phyloP scores from a whole-genome alignment of 2,888 invertebrate species.

The Luperina testacea region DNA sequence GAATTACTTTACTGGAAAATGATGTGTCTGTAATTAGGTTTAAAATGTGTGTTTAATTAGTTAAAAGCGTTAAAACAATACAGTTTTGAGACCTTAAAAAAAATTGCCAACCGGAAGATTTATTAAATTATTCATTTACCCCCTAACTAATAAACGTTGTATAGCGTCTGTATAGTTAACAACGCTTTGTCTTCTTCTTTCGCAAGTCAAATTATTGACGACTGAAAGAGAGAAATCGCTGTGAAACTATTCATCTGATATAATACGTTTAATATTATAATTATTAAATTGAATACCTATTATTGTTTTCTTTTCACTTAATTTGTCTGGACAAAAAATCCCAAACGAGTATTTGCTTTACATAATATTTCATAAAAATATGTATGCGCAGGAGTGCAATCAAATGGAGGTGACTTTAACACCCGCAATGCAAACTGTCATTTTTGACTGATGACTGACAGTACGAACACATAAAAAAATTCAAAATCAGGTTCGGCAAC shows the following conservation, averaged over 20 bases:
- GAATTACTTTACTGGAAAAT: slow-evolving; percentile 31
- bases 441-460: not conserved
- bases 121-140: not conserved
- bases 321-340: not conserved
- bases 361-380: not conserved
- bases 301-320: no score
- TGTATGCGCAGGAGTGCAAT: not conserved
- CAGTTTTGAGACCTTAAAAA: not conserved
- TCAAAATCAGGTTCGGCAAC: slow-evolving; percentile 6
- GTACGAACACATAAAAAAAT: not conserved
- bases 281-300: no score
- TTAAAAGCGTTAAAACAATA: not conserved
- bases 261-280: no score
- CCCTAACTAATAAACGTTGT: no score
- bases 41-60: not conserved
- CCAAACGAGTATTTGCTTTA: not conserved
- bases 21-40: not conserved
- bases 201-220: no score
- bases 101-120: not conserved
- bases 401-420: not conserved
- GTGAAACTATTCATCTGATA: no score
- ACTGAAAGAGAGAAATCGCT: no score
- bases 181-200: no score
- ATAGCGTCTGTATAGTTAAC: no score
- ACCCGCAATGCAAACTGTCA: not conserved